Conservation (phyloP, 1,140 invertebrate species). For the Saccostrea glomerata region DNA sequence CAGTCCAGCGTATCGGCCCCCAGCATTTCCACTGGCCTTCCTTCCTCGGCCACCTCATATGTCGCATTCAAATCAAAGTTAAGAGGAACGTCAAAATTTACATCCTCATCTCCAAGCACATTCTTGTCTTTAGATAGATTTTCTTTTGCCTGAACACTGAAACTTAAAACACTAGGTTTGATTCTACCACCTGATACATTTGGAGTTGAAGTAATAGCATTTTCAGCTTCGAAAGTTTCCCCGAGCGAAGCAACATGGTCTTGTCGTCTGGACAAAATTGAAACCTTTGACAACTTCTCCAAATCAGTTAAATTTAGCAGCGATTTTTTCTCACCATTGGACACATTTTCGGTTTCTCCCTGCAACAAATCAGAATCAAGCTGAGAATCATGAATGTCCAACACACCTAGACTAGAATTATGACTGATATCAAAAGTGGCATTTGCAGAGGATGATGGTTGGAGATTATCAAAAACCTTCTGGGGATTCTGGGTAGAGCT, state of each 20-base stretch:
- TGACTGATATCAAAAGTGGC: conserved; percentile 40
- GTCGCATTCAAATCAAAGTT: conserved; percentile 45
- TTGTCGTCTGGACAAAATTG: conserved; percentile 33
- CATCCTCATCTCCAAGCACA: background rate
- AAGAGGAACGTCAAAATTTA: background rate
- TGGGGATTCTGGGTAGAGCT: conserved; percentile 35
- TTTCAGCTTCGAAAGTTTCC: conserved; percentile 55
- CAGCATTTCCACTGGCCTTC: conserved; percentile 42
- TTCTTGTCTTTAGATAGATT: background rate
- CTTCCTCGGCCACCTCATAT: conserved; percentile 33
- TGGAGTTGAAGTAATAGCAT: conserved; percentile 61
- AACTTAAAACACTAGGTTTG: conserved; percentile 27
- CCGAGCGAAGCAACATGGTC: conserved; percentile 52
- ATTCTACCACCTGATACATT: conserved; percentile 40
- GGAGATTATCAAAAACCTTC: background rate
- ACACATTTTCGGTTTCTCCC: conserved; percentile 24
- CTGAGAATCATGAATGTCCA: conserved; percentile 57
- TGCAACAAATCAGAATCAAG: conserved; percentile 55
- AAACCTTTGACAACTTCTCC: conserved; percentile 52
- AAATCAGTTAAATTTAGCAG: conserved; percentile 51
- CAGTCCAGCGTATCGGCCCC: conserved; percentile 54
- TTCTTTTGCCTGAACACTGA: conserved; percentile 1
- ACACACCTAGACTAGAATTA: conserved; percentile 60
- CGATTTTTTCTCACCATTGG: background rate
- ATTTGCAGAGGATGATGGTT: background rate